Conservation (phyloP, 2,113 vertebrate species). For the Parotia lawesii region DNA sequence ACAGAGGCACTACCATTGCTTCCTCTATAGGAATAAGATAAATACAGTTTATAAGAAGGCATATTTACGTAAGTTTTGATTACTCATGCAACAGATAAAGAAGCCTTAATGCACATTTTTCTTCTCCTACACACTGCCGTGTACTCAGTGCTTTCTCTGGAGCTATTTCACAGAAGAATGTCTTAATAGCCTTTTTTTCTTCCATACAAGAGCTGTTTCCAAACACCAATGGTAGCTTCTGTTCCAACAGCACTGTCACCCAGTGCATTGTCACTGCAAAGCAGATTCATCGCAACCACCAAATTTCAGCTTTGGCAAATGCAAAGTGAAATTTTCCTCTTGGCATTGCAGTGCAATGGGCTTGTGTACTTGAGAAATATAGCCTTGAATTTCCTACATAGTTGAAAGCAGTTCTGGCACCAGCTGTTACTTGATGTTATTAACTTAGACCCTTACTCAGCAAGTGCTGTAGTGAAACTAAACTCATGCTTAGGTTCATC, state of each 20-base stretch:
- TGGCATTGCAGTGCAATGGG: neutral
- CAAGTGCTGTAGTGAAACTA: neutral
- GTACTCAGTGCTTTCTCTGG: neutral
- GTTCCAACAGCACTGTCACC: neutral
- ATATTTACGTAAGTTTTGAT: conserved; percentile 17
- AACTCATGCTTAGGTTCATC: neutral
- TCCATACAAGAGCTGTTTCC: neutral
- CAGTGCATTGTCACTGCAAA: neutral
- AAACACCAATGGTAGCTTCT: neutral
- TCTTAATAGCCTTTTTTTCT: neutral
- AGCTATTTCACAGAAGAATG: neutral
- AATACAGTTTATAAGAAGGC: neutral
- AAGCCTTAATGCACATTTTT: neutral
- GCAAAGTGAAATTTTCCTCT: neutral
- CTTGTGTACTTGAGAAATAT: neutral
- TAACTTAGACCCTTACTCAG: neutral
- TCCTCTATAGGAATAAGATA: neutral
- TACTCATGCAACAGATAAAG: neutral
- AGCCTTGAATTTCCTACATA: neutral
- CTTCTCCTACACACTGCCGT: neutral
- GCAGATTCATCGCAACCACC: neutral
- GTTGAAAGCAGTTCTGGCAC: neutral
- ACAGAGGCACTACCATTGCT: neutral
- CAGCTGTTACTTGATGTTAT: neutral
- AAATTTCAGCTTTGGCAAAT: neutral